Evolutionary conservation across 2,113 vertebrate species (phyloP).

Genomic region (Pyxicephalus adspersus): DNA sequence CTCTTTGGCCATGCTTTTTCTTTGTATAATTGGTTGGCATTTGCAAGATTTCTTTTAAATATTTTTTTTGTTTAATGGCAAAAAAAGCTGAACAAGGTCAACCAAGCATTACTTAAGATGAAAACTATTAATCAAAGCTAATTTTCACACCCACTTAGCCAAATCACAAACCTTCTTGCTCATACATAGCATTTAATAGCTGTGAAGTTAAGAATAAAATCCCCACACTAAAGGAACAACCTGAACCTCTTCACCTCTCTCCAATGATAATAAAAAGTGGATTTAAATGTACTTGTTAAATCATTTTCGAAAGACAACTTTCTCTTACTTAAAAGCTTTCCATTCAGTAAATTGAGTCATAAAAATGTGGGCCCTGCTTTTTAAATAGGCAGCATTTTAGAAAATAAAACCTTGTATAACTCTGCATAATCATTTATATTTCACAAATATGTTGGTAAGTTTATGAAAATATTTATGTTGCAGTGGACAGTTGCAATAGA

Average conservation of each 20-base stretch:
- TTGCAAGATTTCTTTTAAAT: too few species aligned
- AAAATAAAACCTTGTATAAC: neutral
- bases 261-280: neutral
- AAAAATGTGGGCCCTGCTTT: neutral
- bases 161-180: conserved; percentile 6
- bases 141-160: neutral
- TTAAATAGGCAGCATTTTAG: neutral
- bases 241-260: neutral
- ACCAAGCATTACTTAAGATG: neutral
- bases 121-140: conserved; percentile 11
- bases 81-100: conserved; percentile 1
- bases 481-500: too few species aligned
- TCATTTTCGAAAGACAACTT: neutral
- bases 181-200: neutral
- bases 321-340: neutral
- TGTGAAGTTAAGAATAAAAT: neutral
- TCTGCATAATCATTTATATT: neutral
- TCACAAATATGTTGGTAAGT: neutral
- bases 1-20: too few species aligned
- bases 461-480: too few species aligned
- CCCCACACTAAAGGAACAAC: conserved; percentile 10
- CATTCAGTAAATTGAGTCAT: neutral
- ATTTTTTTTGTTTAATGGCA: too few species aligned
- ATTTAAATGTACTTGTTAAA: neutral
- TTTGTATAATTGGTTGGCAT: too few species aligned